Percentiles rank a stretch among this genome's conserved stretches.
Conservation (phyloP, 2,113 vertebrate genomes). For the Ctenodactylus gundi region DNA sequence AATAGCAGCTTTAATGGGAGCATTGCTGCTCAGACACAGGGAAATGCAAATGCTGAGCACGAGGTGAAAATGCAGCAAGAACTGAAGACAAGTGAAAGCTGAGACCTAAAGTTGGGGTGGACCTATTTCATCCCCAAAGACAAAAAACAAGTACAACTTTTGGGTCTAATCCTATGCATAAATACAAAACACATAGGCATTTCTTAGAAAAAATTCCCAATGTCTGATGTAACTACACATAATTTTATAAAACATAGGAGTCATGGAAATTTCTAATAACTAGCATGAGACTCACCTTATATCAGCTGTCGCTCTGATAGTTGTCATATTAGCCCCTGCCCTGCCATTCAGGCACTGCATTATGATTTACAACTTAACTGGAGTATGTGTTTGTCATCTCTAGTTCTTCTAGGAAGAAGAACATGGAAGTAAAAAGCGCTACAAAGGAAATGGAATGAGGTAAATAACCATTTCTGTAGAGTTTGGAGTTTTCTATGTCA, state of each 20-base stretch:
- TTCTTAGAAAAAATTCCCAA: background rate
- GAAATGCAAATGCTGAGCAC: background rate
- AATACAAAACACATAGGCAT: background rate
- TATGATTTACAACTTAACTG: background rate
- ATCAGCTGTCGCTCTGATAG: background rate
- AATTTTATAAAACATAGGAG: background rate
- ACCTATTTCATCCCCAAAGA: background rate
- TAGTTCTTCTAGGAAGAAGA: background rate
- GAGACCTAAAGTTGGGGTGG: background rate
- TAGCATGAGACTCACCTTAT: background rate
- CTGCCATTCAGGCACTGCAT: background rate
- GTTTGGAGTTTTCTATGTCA: background rate
- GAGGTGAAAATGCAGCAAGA: constrained; percentile 6
- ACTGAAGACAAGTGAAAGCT: constrained; percentile 11
- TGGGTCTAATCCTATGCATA: background rate
- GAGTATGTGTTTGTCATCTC: background rate
- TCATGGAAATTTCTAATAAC: background rate
- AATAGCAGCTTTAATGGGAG: constrained; percentile 45
- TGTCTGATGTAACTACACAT: background rate
- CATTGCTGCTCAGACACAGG: background rate
- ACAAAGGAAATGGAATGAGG: background rate
- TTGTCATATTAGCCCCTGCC: background rate
- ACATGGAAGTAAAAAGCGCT: background rate
- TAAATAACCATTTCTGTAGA: background rate
- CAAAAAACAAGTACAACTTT: background rate